Evolutionary conservation across 2,888 invertebrate genomes (phyloP), one percentile per base, ranked within the genome.

Genomic region (Pedicia rivosa): DNA sequence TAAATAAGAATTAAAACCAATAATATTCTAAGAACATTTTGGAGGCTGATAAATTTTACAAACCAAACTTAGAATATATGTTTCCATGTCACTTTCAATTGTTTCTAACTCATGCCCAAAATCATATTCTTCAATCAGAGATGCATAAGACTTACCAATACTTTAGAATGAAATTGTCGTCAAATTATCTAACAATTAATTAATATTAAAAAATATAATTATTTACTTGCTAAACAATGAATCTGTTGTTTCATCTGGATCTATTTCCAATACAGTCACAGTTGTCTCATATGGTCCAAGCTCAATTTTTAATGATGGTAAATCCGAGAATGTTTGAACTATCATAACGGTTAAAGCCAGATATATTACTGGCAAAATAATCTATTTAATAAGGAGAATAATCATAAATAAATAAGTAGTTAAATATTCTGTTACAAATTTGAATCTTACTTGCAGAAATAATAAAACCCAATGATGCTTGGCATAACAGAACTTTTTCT

Each of bases 341-440:
- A 75, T 67, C 1, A 78, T 52, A 15, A 82, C 66, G 0, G 77
- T 69, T 26, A 77, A 53, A 10, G 65, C 62, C 45, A 70, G 68
- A 62, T 69, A 77, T 38, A 75, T 42, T 1, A 79, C 58, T 0
- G 87, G 83, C 36, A 84, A 69, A 2, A 72, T 20, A 20, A 20
- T 6, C 5, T 20, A 6, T 20, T 20, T 5, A n/a, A n/a, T n/a
- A 42, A n/a, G n/a, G n/a, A n/a, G n/a, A n/a, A n/a, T n/a, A n/a
- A n/a, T n/a, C n/a, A n/a, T n/a, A n/a, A n/a, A n/a, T n/a, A n/a
- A n/a, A n/a, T n/a, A n/a, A n/a, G n/a, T n/a, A n/a, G n/a, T n/a
- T n/a, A n/a, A n/a, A 14, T 81, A 62, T 60, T 82, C 80, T 37
- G 79, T 7, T 4, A 31, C 2, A 20, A 32, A 61, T n/a, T n/a